Evolutionary conservation across 2,113 vertebrate species (phyloP), one percentile per base, ranked within the genome.

Genomic region (Rhabdomys dilectus): DNA sequence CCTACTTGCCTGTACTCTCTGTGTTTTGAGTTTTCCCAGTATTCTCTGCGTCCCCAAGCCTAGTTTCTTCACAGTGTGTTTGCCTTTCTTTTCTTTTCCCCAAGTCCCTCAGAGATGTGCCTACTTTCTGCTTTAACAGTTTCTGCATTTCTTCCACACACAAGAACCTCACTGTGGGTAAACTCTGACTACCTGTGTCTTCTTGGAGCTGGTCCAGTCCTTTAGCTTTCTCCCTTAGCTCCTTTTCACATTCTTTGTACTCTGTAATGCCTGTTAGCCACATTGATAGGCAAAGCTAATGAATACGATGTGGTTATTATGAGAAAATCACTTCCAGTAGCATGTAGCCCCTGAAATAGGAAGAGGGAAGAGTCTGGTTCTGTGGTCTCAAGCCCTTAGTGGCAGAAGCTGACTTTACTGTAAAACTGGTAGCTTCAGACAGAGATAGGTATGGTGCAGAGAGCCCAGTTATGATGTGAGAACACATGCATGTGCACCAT

Each of bases 131-230:
- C 39, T 48, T 53, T 58, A 36, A 17, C 26, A 70, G 64, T 62
- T 95, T 91, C 89, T 96, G 78, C 89, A 64, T 73, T 75, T 89
- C 82, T 94, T 77, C 1, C 0, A 89, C 88, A 31, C 24, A 3
- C 4, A 81, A 84, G 16, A 48, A 24, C 56, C 60, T 77, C 48
- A 11, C 68, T 73, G 78, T 89, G 81, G 89, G 4, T 78, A 56
- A 13, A 62, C 72, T 73, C 68, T 4, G 6, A 81, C 64, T 90
- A 77, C 51, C 90, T 87, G 64, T 88, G 29, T 82, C 77, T 91
- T 92, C 91, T 88, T 72, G 51, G 95, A 76, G 78, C 58, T 22
- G 62, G 26, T 48, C 60, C 39, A 48, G 42, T 22, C 36, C 56
- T 51, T 87, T 62, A 31, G n/a, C 66, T 19, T n/a, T 86, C 58